Conservation (phyloP, 2,113 vertebrate genomes). For the Calyptomena viridis region DNA sequence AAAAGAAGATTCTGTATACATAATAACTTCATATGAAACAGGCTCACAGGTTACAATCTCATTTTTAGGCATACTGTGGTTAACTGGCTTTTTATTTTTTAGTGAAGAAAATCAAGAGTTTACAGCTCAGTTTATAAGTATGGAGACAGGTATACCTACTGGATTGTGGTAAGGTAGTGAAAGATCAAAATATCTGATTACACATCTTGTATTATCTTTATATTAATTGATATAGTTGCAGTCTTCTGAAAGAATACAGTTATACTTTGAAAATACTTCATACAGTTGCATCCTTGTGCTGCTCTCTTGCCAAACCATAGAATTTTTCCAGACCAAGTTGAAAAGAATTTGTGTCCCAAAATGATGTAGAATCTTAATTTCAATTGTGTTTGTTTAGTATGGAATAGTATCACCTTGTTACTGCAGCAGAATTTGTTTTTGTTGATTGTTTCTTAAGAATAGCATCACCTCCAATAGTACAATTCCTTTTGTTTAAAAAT, state of each 20-base stretch:
- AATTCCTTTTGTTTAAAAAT: not conserved
- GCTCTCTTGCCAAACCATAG: not conserved
- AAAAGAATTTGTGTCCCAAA: not conserved
- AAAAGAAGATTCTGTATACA: not conserved
- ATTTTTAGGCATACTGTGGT: not conserved
- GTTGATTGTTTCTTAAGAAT: not conserved
- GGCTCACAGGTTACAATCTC: not conserved
- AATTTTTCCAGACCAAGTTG: conserved; percentile 16
- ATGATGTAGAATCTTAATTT: not conserved
- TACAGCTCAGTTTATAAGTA: not conserved
- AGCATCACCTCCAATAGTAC: not conserved
- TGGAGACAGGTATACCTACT: not conserved
- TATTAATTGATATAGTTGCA: not conserved
- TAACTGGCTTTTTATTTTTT: not conserved
- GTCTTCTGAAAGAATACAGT: not conserved
- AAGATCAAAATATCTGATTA: not conserved
- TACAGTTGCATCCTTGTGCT: not conserved
- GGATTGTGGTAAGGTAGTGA: not conserved
- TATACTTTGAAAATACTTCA: not conserved
- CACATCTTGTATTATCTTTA: not conserved
- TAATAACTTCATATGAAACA: not conserved
- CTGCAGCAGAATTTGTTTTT: not conserved
- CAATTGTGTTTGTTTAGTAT: not conserved
- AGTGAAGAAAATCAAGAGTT: not conserved
- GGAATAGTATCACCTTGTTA: not conserved